Percentiles rank a stretch among this genome's conserved stretches.
Evolutionary conservation across 2,888 invertebrate genomes (phyloP).

Genomic region (Tethea ocularis): DNA sequence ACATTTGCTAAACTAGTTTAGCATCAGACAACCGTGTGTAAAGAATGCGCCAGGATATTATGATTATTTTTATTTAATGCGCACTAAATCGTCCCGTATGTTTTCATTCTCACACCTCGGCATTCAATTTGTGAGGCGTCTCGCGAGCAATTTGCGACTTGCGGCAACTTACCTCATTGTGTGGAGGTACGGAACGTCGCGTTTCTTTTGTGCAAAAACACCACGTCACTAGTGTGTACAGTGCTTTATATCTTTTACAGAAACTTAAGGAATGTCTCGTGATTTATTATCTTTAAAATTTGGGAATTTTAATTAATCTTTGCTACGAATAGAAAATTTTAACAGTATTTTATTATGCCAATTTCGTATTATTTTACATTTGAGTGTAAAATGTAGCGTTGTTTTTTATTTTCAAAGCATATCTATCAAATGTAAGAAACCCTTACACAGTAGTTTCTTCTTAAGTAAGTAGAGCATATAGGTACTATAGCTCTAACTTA

Average conservation of each 20-base stretch:
- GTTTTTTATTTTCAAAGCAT: no score
- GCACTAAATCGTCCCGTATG: constrained; percentile 38
- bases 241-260: not conserved
- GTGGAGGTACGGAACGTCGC: constrained; percentile 26
- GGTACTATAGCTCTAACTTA: no score
- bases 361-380: no score
- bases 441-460: no score
- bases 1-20: no score
- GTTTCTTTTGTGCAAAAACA: constrained; percentile 43
- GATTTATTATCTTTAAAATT: not conserved
- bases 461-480: no score
- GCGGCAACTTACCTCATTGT: constrained; percentile 64
- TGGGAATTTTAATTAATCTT: not conserved
- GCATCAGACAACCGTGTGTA: no score
- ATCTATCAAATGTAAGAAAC: no score
- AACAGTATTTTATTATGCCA: not conserved
- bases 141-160: constrained; percentile 70
- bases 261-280: not conserved
- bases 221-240: constrained; percentile 40
- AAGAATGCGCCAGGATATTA: no score
- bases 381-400: no score
- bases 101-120: constrained; percentile 58
- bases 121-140: constrained; percentile 72
- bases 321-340: not conserved
- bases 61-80: not conserved